phyloP scores from a whole-genome alignment of 2,888 invertebrate genomes.

The Stenurella melanura region DNA sequence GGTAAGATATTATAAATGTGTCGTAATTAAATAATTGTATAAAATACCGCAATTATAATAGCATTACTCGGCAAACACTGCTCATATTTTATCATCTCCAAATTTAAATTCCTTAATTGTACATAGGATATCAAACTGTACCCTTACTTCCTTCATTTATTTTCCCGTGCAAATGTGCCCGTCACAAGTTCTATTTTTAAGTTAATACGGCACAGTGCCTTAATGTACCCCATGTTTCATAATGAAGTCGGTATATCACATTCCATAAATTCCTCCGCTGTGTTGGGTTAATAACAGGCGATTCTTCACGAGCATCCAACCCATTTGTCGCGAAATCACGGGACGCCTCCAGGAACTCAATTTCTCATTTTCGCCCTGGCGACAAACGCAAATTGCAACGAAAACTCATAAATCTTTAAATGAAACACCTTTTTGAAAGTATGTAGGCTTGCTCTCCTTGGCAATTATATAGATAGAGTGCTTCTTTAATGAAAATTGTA shows the following conservation, averaged over 20 bases:
- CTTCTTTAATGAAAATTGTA: not conserved
- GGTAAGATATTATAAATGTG: no score
- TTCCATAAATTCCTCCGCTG: constrained; percentile 27
- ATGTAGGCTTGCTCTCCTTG: not conserved
- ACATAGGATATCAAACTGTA: not conserved
- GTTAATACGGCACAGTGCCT: not conserved
- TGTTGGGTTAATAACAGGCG: constrained; percentile 39
- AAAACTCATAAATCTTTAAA: constrained; percentile 27
- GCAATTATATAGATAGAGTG: not conserved
- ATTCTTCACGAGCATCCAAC: constrained; percentile 33
- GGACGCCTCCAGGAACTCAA: constrained; percentile 31
- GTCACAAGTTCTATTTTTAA: constrained; percentile 19
- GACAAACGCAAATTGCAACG: constrained; percentile 32
- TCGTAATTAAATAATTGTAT: no score
- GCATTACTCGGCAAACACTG: not conserved
- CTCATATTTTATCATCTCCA: not conserved
- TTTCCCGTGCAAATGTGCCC: constrained; percentile 3
- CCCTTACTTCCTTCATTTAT: not conserved
- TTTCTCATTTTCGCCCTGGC: constrained; percentile 31
- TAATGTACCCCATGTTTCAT: constrained; percentile 28
- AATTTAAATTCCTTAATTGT: not conserved
- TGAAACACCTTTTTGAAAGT: constrained; percentile 1
- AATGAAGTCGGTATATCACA: constrained; percentile 39
- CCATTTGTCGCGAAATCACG: constrained; percentile 39
- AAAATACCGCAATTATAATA: no score